These are phyloP conservation scores for Ichneumoninae sp. DNA, from an alignment of 2,888 invertebrate genomes.

Conservation along the genomic window DNA sequence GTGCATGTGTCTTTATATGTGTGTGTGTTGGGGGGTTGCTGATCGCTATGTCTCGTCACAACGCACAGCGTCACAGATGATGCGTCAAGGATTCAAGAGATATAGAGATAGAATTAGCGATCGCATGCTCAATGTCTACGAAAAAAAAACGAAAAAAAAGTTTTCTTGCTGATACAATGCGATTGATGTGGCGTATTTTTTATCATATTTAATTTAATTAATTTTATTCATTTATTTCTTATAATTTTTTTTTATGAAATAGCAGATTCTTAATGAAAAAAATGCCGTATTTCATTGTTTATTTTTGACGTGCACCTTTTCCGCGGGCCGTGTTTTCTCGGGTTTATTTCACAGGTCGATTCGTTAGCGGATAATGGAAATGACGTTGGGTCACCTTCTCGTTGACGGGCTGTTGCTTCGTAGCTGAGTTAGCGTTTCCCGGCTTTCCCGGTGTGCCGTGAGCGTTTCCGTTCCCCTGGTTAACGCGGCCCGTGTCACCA, in stretches of 20 bases:
- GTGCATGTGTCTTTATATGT: slow-evolving; percentile 8
- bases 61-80: slow-evolving; percentile 11
- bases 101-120: slow-evolving; percentile 27
- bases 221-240: neutral
- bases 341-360: slow-evolving; percentile 67
- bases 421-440: slow-evolving; percentile 67
- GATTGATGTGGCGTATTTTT: slow-evolving; percentile 23
- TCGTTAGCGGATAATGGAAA: slow-evolving; percentile 69
- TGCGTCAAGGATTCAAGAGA: neutral
- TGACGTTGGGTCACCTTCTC: slow-evolving; percentile 79
- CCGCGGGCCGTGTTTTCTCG: slow-evolving; percentile 61
- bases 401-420: slow-evolving; percentile 79
- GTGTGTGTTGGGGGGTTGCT: slow-evolving; percentile 14
- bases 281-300: slow-evolving; percentile 64
- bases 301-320: slow-evolving; percentile 70
- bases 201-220: neutral
- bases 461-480: slow-evolving; percentile 82
- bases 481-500: slow-evolving; percentile 72
- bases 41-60: slow-evolving; percentile 29
- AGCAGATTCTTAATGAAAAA: slow-evolving; percentile 40
- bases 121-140: slow-evolving; percentile 41
- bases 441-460: slow-evolving; percentile 81
- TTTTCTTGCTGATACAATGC: slow-evolving; percentile 22
- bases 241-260: slow-evolving; percentile 17
- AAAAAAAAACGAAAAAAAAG: slow-evolving; percentile 18